Conservation (phyloP, 2,888 invertebrate species). For the Leucania comma region DNA sequence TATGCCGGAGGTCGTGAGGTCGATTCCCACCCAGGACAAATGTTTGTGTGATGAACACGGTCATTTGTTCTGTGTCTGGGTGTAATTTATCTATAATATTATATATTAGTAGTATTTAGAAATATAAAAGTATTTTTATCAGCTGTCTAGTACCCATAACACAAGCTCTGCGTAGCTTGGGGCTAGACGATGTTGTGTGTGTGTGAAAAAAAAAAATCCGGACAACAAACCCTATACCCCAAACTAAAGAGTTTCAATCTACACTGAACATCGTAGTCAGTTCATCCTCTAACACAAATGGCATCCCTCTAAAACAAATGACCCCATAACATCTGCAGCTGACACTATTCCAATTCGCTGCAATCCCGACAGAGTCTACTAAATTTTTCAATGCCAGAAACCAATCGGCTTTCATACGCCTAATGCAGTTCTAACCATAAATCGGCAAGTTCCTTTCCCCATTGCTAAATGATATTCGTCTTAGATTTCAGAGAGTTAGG, state of each 20-base stretch:
- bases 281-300: neutral
- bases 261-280: neutral
- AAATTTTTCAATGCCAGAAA: constrained; percentile 63
- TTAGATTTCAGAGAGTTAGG: neutral
- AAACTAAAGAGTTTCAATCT: neutral
- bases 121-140: too few relatives aligned
- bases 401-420: constrained; percentile 56
- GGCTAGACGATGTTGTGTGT: too few relatives aligned
- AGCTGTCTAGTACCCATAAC: too few relatives aligned
- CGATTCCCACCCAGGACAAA: too few relatives aligned
- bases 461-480: constrained; percentile 19
- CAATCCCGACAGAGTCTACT: constrained; percentile 27
- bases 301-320: constrained; percentile 5
- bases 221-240: neutral
- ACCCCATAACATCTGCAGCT: constrained; percentile 37
- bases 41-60: too few relatives aligned
- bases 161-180: too few relatives aligned
- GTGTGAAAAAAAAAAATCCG: too few relatives aligned
- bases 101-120: too few relatives aligned
- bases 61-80: too few relatives aligned
- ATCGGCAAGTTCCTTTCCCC: constrained; percentile 27
- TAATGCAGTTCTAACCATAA: constrained; percentile 58
- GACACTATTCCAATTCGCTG: constrained; percentile 55
- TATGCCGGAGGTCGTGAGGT: too few relatives aligned
- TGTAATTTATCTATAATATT: too few relatives aligned